Base-by-base conservation (phyloP, 2,797 vertebrate genomes). In the Delichon dasypus region DNA sequence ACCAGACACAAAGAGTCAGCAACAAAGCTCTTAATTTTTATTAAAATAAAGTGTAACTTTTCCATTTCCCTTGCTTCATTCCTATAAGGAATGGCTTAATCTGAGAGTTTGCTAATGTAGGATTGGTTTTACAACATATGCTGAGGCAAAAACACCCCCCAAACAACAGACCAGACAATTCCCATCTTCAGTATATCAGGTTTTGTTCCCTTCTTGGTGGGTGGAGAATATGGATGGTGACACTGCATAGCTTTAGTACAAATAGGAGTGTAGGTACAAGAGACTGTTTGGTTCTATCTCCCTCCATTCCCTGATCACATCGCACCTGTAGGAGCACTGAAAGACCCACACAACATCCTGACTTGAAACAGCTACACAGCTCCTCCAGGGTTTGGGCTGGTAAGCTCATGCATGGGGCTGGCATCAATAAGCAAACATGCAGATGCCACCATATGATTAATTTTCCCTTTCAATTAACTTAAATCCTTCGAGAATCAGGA, bases 31-130 rank as follows among this genome's bases (percentile, higher is more conserved):
- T 79, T 54, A 8, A 20, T 55, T 90, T 95, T 95, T 95, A 93
- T 95, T 84, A 93, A 95, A 96, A 92, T 77, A 67, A 91, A 93
- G 17, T 30, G 44, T 85, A 70, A 79, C 60, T 26, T 90, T 92
- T 84, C 73, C 5, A 81, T 64, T 77, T 64, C 23, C 44, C 61
- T 91, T 68, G 51, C 66, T 77, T 79, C 48, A 29, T 72, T 94
- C 85, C 90, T 70, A 53, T 42, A 72, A 90, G 66, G 73, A 94
- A 88, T 34, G 76, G 62, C 73, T 86, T 74, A 44, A 53, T 73
- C 44, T 2, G 6, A 65, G 38, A 50, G 47, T 57, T 73, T 36
- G 27, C 50, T 75, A 70, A 77, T 16, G 45, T 27, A 66, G 45
- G 78, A 26, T 27, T 81, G 42, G 32, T 44, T n/a, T 47, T 74